These are phyloP conservation scores for Seriola rivoliana DNA, from an alignment of 2,113 vertebrate species.

Conservation along the genomic window DNA sequence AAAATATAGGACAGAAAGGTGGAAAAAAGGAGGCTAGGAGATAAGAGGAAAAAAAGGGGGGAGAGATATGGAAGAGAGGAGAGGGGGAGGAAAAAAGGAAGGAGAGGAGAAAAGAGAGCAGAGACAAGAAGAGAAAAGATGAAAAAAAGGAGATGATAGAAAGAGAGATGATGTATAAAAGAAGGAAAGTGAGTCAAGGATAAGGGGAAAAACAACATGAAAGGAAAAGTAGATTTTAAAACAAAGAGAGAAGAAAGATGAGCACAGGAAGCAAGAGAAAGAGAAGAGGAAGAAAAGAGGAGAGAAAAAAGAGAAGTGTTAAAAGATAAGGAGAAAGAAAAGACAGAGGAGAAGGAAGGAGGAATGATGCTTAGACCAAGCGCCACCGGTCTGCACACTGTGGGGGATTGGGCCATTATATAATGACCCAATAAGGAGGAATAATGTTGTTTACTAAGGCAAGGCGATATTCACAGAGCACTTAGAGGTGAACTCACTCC, in stretches of 20 bases:
- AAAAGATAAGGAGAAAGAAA: not conserved
- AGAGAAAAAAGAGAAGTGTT: not conserved
- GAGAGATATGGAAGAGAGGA: not conserved
- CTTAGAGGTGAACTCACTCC: conserved; percentile 36
- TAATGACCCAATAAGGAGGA: conserved; percentile 51
- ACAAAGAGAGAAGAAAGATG: no score
- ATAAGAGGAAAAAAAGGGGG: no score
- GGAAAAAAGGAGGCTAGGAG: no score
- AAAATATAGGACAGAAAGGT: not conserved
- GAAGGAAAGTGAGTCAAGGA: no score
- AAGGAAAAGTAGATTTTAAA: not conserved
- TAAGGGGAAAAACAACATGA: not conserved
- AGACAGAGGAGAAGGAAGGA: not conserved
- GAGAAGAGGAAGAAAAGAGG: not conserved
- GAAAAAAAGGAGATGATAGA: not conserved
- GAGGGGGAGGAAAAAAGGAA: not conserved
- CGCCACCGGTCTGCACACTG: conserved; percentile 42
- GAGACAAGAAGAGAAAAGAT: not conserved
- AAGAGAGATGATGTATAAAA: not conserved
- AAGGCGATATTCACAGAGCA: conserved; percentile 49
- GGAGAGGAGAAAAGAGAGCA: not conserved
- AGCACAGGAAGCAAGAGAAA: not conserved
- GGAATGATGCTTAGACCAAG: conserved; percentile 33
- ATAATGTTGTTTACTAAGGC: conserved; percentile 55
- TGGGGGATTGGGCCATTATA: conserved; percentile 33